Percentiles rank a stretch among this genome's conserved stretches.
These are phyloP conservation scores for Hepsetus odoe DNA, from an alignment of 2,113 vertebrate genomes.

Conservation along the genomic window DNA sequence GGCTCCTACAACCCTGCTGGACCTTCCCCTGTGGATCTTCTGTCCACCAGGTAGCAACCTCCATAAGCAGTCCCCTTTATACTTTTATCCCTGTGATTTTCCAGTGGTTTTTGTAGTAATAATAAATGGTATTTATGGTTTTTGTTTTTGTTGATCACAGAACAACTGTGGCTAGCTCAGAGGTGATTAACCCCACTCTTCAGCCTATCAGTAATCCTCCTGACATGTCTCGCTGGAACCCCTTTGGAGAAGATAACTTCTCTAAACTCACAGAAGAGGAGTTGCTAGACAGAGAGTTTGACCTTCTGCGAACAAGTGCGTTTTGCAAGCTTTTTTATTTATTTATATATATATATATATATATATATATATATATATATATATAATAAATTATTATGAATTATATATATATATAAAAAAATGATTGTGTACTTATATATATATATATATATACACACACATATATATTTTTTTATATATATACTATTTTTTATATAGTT, in stretches of 20 bases:
- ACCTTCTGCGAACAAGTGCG: constrained; percentile 98
- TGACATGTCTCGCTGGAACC: constrained; percentile 99
- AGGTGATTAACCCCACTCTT: constrained; percentile 72
- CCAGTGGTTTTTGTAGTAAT: not conserved
- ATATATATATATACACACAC: too few relatives aligned
- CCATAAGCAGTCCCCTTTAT: not conserved
- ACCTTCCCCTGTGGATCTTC: constrained; percentile 70
- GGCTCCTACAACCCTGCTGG: constrained; percentile 76
- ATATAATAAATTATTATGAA: too few relatives aligned
- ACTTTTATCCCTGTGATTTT: too few relatives aligned
- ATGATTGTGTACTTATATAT: too few relatives aligned
- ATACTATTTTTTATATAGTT: too few relatives aligned
- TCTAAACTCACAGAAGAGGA: constrained; percentile 96
- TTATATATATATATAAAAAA: too few relatives aligned
- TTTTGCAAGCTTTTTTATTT: constrained; percentile 61
- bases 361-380: too few relatives aligned
- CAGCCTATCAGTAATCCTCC: constrained; percentile 86
- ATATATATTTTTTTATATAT: too few relatives aligned
- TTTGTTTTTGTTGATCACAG: constrained; percentile 56
- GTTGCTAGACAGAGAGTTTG: constrained; percentile 95
- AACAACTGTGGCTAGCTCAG: constrained; percentile 73
- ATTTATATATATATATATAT: too few relatives aligned
- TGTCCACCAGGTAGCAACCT: constrained; percentile 71
- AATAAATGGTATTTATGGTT: not conserved
- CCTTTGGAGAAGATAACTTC: constrained; percentile 97